Evolutionary conservation across 1,140 invertebrate genomes (phyloP).

Genomic region (Apis dorsata): DNA sequence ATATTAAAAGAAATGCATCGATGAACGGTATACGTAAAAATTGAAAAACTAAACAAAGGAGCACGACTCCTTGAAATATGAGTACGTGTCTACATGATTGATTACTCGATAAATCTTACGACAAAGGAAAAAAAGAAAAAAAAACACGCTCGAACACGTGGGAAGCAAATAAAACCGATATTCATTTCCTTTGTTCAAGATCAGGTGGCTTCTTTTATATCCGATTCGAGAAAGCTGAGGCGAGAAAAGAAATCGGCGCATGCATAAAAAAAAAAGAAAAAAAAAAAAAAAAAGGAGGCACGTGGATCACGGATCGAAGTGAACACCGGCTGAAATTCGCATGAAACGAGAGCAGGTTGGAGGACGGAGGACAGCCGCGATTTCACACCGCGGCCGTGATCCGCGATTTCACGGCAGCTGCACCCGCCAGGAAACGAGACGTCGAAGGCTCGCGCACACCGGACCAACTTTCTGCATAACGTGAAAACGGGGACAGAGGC

Average conservation of each 20-base stretch:
- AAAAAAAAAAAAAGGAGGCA: not conserved
- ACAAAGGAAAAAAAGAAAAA: too few species aligned
- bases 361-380: slow-evolving; percentile 53
- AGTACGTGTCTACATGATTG: too few species aligned
- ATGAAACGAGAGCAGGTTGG: slow-evolving; percentile 44
- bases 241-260: not conserved
- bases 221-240: not conserved
- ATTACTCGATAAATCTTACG: too few species aligned
- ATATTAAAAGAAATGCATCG: not conserved
- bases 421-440: slow-evolving; percentile 63
- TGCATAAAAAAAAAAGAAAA: not conserved
- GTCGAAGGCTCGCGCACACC: slow-evolving; percentile 43
- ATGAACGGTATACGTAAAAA: not conserved
- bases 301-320: slow-evolving; percentile 24
- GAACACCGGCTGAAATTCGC: slow-evolving; percentile 34
- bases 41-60: not conserved
- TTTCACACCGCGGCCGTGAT: slow-evolving; percentile 67
- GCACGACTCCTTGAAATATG: too few species aligned
- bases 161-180: not conserved
- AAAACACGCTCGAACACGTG: too few species aligned
- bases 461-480: slow-evolving; percentile 64
- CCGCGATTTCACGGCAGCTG: slow-evolving; percentile 66
- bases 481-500: slow-evolving; percentile 63
- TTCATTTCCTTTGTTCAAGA: not conserved
- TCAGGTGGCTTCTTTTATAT: not conserved